These are phyloP conservation scores for Pseudomyrmex concolor DNA, from an alignment of 1,140 invertebrate species.

Conservation along the genomic window DNA sequence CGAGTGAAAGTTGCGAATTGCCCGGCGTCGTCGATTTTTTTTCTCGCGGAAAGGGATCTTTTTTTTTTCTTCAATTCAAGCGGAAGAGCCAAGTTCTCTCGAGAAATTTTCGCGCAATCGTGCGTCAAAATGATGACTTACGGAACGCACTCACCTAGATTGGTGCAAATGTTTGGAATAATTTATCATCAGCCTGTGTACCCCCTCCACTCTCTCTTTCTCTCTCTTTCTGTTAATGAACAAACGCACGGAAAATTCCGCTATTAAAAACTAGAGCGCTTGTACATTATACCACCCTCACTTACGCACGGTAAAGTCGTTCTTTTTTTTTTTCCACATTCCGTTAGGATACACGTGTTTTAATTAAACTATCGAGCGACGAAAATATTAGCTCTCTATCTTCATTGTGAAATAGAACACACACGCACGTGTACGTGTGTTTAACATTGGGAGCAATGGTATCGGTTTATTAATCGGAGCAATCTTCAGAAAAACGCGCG, in stretches of 20 bases:
- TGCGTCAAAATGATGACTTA: not conserved
- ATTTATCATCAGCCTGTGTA: not conserved
- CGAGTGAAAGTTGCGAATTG: conserved; percentile 67
- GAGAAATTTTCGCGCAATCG: not conserved
- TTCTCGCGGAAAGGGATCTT: not conserved
- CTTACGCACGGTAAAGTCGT: not conserved
- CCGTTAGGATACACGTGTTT: too few species aligned
- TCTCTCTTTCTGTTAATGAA: too few species aligned
- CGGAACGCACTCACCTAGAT: conserved; percentile 32
- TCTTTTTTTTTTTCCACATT: not conserved
- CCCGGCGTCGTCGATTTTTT: not conserved
- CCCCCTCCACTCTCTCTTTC: too few species aligned
- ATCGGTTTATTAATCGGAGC: conserved; percentile 2
- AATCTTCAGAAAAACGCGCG: not conserved
- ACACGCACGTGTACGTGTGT: too few species aligned
- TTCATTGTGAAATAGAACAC: not conserved
- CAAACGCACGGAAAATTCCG: not conserved
- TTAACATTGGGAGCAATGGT: not conserved
- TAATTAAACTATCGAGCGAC: too few species aligned
- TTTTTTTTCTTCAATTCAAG: not conserved
- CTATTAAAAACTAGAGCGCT: not conserved
- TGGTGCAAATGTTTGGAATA: conserved; percentile 13
- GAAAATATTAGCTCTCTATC: too few species aligned
- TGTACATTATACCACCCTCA: not conserved
- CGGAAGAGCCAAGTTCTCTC: too few species aligned